phyloP scores from a whole-genome alignment of 2,888 invertebrate genomes.

The Drosophila yooni region DNA sequence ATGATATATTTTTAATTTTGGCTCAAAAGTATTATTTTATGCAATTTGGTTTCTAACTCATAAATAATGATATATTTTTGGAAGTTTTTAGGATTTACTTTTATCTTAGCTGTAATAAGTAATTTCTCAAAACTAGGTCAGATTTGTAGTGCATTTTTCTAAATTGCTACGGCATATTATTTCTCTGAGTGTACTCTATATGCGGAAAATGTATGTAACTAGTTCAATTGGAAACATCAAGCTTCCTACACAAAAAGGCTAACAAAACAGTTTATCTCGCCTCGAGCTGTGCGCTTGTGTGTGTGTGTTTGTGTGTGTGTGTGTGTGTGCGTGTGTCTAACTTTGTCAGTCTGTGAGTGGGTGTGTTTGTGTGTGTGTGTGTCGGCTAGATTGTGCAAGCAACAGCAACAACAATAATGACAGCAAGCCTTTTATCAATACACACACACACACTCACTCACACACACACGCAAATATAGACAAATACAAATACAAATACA shows the following conservation, averaged over 20 bases:
- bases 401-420: conserved; percentile 63
- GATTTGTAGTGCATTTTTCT: not conserved
- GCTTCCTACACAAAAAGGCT: conserved; percentile 65
- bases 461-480: conserved; percentile 12
- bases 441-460: conserved; percentile 15
- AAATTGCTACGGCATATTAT: not conserved
- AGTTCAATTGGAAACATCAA: conserved; percentile 78
- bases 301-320: conserved; percentile 22
- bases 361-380: conserved; percentile 20
- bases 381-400: conserved; percentile 55
- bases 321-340: conserved; percentile 25
- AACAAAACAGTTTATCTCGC: conserved; percentile 63
- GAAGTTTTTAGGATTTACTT: not conserved
- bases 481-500: conserved; percentile 30
- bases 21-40: too few species aligned
- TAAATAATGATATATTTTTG: not conserved
- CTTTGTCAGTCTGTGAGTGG: not conserved
- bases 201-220: conserved; percentile 60
- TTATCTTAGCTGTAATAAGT: not conserved
- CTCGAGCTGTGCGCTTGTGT: conserved; percentile 28
- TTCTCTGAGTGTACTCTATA: conserved; percentile 10
- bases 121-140: not conserved
- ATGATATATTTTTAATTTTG: too few species aligned
- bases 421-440: conserved; percentile 60
- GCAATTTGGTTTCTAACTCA: too few species aligned